Evolutionary conservation across 2,113 vertebrate species (phyloP), one percentile per base, ranked within the genome.

Genomic region (Okapia johnstoni): DNA sequence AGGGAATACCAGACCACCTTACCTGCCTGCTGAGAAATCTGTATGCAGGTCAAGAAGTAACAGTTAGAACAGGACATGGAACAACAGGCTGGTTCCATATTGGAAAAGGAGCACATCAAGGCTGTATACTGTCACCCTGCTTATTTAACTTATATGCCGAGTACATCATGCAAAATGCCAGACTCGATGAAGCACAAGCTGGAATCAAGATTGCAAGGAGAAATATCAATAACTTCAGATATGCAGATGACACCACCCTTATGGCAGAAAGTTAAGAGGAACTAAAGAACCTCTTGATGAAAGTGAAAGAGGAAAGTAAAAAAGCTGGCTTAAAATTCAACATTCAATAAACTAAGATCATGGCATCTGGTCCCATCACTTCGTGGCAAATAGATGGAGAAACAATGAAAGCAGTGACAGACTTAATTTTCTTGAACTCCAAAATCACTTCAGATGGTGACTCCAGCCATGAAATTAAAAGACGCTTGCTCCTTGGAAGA

Each of bases 21-120:
- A 36, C 4, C 4, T 70, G 63, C 19, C n/a, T 36, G 4, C n/a
- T 70, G 19, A 36, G 17, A 70, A 70, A 70, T 23, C 63, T 70
- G 9, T 36, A 36, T 36, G n/a, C n/a, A 70, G 63, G n/a, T 70
- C 63, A 70, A 23, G 63, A 36, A 70, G n/a, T 2, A 70, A 19
- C 4, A 36, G 63, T 70, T 70, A 36, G 17, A 21, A 36, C 1
- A 0, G 0, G 63, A 70, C n/a, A 36, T 70, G n/a, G n/a, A 36
- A 36, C 19, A 70, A 70, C 9, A 17, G n/a, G 36, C n/a, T 70
- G 63, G 63, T 70, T 70, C 63, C 63, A 36, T 11, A 70, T 70
- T 21, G 17, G 63, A 8, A 70, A 36, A 70, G 19, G n/a, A 70
- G 9, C 36, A 21, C 19, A 33, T 70, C 17, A 70, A 70, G n/a